phyloP scores from a whole-genome alignment of 2,888 invertebrate genomes.

The Tachina grossa region DNA sequence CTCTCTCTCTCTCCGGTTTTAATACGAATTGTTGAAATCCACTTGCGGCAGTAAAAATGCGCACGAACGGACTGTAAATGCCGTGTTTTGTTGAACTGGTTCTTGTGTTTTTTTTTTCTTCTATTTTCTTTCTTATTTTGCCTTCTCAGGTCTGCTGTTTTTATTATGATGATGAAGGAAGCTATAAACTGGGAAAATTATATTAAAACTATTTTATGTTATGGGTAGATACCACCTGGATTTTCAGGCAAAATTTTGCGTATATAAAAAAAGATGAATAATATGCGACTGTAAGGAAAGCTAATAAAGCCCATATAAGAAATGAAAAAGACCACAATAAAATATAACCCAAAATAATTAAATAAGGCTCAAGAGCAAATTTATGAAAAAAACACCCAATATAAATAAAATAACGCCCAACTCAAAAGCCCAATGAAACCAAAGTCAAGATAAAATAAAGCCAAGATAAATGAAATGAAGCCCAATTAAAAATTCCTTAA shows the following conservation, averaged over 20 bases:
- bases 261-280: not conserved
- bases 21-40: conserved; percentile 57
- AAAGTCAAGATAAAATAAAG: no score
- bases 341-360: no score
- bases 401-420: no score
- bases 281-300: not conserved
- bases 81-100: conserved; percentile 49
- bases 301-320: not conserved
- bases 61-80: conserved; percentile 66
- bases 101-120: not conserved
- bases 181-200: conserved; percentile 40
- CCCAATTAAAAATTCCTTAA: no score
- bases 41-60: conserved; percentile 65
- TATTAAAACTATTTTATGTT: conserved; percentile 39
- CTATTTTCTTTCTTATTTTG: not conserved
- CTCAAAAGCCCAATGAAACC: no score
- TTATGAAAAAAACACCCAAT: no score
- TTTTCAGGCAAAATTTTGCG: conserved; percentile 5
- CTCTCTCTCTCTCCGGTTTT: not conserved
- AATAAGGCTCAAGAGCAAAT: no score
- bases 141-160: not conserved
- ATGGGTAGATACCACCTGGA: conserved; percentile 47
- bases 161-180: conserved; percentile 39
- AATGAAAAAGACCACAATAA: no score
- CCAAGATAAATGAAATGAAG: no score